Base-by-base conservation (phyloP, 2,113 vertebrate species). In the Oenanthe melanoleuca region DNA sequence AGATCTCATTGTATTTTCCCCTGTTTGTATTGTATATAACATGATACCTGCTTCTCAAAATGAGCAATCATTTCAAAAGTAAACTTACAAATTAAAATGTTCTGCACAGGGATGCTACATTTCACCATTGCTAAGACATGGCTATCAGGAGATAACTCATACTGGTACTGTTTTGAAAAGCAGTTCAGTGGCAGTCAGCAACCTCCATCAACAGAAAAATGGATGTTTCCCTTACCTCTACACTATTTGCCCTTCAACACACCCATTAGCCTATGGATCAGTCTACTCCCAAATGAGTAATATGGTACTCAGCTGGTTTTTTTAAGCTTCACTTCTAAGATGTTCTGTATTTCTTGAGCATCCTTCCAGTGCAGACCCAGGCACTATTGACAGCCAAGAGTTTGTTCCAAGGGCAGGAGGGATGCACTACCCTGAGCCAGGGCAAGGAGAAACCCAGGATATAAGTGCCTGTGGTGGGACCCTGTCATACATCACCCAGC, bases 1-100 rank as follows among this genome's bases (percentile, higher is more conserved):
- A 56, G 0, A 0, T 50, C 69, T 60, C 14, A 5, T n/a, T 79
- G 28, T 73, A 31, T 34, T 66, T 79, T 20, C 13, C 12, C 7
- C 9, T 65, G 5, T 1, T 93, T 49, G 42, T 72, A 3, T 34
- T 78, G 56, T 29, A 19, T 37, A 1, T 19, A 38, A 42, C 28
- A 42, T 8, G 25, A 44, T 28, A 72, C 7, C 12, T 4, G 0
- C 33, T 44, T 69, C 52, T 72, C 26, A 91, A 72, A 91, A 77
- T 40, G 14, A 73, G 56, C 53, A 77, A 52, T 45, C 1, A 47
- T 40, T 90, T 81, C 49, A 8, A 85, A 91, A 94, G 21, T 18
- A 69, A 71, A 87, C 8, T 33, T 73, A 47, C 3, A 84, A 42
- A 79, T 38, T n/a, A 22, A 42, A n/a, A 82, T 42, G 24, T 42